Conservation (phyloP, 92 coral and sea anemone genomes). For the Metridium senile region DNA sequence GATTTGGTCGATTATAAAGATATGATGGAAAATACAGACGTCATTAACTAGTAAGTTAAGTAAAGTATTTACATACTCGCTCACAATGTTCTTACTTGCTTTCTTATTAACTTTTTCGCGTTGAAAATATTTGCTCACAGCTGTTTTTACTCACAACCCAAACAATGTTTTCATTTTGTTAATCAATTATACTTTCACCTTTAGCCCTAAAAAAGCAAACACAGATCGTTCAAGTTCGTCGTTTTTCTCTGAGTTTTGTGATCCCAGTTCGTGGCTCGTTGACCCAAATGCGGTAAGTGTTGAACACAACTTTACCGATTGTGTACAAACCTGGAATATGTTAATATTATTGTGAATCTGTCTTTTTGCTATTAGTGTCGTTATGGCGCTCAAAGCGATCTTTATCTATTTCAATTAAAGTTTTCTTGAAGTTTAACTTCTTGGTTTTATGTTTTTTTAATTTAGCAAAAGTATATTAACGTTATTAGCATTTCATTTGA, state of each 20-base stretch:
- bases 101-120: neutral
- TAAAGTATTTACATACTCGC: neutral
- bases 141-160: neutral
- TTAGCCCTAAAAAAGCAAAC: conserved; percentile 42
- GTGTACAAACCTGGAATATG: too few species aligned
- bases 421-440: too few species aligned
- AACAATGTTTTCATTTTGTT: neutral
- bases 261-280: conserved; percentile 72
- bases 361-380: too few species aligned
- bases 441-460: too few species aligned
- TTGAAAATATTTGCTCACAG: neutral
- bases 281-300: conserved; percentile 75
- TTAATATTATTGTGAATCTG: too few species aligned
- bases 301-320: too few species aligned
- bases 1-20: conserved; percentile 54
- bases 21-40: conserved; percentile 37
- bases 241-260: conserved; percentile 79
- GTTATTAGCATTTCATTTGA: too few species aligned
- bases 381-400: too few species aligned
- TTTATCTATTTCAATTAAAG: too few species aligned
- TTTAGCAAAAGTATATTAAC: too few species aligned
- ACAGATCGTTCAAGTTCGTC: conserved; percentile 42
- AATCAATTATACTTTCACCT: neutral
- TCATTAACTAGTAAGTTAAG: conserved; percentile 39
- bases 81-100: neutral